phyloP scores from a whole-genome alignment of 2,888 invertebrate genomes.

The Ectemnius lituratus region DNA sequence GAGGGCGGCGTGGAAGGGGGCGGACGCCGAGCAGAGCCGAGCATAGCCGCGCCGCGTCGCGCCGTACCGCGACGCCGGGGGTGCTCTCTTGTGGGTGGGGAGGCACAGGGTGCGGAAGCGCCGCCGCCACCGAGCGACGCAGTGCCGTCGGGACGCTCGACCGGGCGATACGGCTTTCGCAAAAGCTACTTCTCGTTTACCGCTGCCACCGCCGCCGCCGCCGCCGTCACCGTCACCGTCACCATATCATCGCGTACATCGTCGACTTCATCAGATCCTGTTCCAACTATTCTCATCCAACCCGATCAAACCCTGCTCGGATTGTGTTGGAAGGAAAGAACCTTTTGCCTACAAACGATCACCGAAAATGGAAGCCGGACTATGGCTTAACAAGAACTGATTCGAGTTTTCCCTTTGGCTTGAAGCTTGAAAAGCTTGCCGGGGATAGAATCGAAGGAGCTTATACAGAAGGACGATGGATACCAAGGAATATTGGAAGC shows the following conservation, averaged over 20 bases:
- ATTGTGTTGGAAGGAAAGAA: neutral
- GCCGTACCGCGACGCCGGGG: neutral
- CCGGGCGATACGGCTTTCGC: conserved; percentile 61
- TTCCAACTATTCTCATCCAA: neutral
- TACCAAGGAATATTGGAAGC: conserved; percentile 39
- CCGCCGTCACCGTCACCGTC: conserved; percentile 36
- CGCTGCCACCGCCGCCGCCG: conserved; percentile 20
- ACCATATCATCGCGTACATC: conserved; percentile 8
- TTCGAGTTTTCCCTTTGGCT: neutral
- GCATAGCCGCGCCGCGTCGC: too few species aligned
- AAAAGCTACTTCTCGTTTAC: conserved; percentile 23
- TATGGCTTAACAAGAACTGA: neutral
- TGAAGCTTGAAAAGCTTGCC: neutral
- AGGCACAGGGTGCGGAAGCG: conserved; percentile 66
- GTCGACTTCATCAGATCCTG: neutral
- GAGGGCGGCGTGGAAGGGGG: neutral
- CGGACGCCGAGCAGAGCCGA: neutral
- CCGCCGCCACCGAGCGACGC: conserved; percentile 75
- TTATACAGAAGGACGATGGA: neutral
- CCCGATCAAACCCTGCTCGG: neutral
- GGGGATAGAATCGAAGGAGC: neutral
- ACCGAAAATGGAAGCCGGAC: neutral
- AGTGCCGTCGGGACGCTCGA: conserved; percentile 76
- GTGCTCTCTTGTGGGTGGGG: conserved; percentile 28
- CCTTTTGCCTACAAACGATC: neutral